Evolutionary conservation across 1,140 invertebrate species (phyloP), one percentile per base, ranked within the genome.

Genomic region (Ceratosolen solmsi): DNA sequence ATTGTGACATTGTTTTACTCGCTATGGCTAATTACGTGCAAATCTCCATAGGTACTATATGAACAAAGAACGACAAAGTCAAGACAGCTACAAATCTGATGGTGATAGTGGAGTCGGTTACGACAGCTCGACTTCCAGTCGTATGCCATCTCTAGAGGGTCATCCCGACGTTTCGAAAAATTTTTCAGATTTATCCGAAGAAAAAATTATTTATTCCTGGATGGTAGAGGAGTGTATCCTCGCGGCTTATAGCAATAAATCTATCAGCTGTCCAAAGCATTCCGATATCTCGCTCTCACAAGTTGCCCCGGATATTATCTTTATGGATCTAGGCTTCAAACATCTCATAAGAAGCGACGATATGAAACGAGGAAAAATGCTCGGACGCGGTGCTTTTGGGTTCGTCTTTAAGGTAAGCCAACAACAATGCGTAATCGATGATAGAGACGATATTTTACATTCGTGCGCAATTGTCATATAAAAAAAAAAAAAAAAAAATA

Each of bases 321-420:
- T 99, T 86, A 92, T 96, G 80, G 98, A 99, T 92, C 92, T 99
- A 25, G 96, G 95, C 3, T 94, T 96, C 46, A 92, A 95, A 63
- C 93, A 96, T 79, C 92, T 98, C 0, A 96, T 98, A 63, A 94
- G 94, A 83, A 94, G 95, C 56, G 95, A 97, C 60, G 94, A 95
- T 80, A 94, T 99, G 7, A 94, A 94, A 51, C 92, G 95, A 73
- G 96, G 96, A 0, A 94, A 94, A 81, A 92, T 97, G 88, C 91
- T 98, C n/a, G 99, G 99, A 0, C 94, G 98, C 51, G 99, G 99
- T 0, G 98, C 98, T 0, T 99, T 99, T 93, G 98, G 99, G 1
- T 98, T 99, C 89, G 99, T 99, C 1, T 98, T 98, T 88, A 95
- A 95, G 72, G 79, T 79, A 4, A 51, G 17, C 22, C 2, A 71